Conservation (phyloP, 2,113 vertebrate genomes). For the Sebastes schlegelii region DNA sequence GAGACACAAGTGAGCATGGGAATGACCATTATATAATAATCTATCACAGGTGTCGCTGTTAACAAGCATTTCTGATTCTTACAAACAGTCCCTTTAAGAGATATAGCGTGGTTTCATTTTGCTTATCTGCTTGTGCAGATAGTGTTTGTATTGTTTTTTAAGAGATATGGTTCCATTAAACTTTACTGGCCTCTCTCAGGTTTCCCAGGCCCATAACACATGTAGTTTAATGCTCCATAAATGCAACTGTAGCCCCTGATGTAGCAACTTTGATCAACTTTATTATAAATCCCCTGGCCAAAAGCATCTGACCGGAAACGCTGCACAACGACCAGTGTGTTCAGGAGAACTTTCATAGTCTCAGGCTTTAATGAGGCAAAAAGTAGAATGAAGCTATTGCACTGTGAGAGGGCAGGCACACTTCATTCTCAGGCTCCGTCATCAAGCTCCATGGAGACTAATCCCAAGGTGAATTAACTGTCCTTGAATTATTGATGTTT, state of each 20-base stretch:
- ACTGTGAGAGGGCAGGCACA: constrained; percentile 11
- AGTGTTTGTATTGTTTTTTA: constrained; percentile 32
- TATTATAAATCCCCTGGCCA: constrained; percentile 22
- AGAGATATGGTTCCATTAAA: constrained; percentile 63
- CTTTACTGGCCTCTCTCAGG: constrained; percentile 39
- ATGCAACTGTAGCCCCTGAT: not conserved
- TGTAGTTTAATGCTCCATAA: constrained; percentile 8
- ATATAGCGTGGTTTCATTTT: not conserved
- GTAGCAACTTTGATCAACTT: constrained; percentile 41
- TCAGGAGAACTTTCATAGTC: not conserved
- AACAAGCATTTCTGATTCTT: too few relatives aligned
- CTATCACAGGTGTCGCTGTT: too few relatives aligned
- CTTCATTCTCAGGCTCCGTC: constrained; percentile 32
- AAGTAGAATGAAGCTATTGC: constrained; percentile 38
- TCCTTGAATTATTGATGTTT: constrained; percentile 79
- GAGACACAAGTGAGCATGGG: too few relatives aligned
- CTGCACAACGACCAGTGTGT: not conserved
- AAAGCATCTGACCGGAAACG: constrained; percentile 8
- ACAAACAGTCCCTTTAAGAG: not conserved
- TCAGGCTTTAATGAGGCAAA: constrained; percentile 30
- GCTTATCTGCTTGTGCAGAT: constrained; percentile 17
- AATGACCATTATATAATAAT: too few relatives aligned
- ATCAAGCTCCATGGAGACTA: constrained; percentile 45
- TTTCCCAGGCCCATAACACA: constrained; percentile 15
- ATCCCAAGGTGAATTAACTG: constrained; percentile 75